These are phyloP conservation scores for Dysdera silvatica DNA, from an alignment of 1,140 invertebrate species.

Conservation along the genomic window DNA sequence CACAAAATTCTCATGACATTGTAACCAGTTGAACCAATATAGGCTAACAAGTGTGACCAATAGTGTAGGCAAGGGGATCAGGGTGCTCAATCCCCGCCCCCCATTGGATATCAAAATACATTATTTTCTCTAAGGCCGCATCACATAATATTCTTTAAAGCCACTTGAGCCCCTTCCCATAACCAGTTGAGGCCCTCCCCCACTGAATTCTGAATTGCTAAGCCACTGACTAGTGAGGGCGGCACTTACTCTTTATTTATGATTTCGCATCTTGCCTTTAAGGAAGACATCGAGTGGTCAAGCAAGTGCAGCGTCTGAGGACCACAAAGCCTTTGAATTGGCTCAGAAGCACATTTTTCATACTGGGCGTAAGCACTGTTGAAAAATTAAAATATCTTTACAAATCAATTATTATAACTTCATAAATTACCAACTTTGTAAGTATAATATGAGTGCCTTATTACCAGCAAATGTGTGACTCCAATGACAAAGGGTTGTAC, in stretches of 20 bases:
- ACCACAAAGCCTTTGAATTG: conserved; percentile 18
- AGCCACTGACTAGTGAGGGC: too few relatives aligned
- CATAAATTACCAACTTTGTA: background rate
- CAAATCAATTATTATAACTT: background rate
- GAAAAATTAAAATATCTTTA: background rate
- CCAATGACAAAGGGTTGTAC: conserved; percentile 28
- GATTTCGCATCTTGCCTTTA: conserved; percentile 13
- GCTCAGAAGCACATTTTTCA: conserved; percentile 24
- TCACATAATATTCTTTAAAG: background rate
- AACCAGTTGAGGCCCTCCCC: background rate
- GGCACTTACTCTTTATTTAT: conserved; percentile 11
- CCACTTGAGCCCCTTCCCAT: background rate
- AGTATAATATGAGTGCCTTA: background rate
- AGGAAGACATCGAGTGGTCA: conserved; percentile 23
- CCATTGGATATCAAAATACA: too few relatives aligned
- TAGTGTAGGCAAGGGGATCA: too few relatives aligned
- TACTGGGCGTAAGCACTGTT: conserved; percentile 23
- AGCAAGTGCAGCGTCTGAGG: conserved; percentile 20
- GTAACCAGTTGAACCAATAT: too few relatives aligned
- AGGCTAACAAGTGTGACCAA: too few relatives aligned
- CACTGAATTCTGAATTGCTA: background rate
- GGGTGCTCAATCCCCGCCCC: too few relatives aligned
- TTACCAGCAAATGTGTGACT: conserved; percentile 36
- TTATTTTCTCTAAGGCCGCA: background rate
- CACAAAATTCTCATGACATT: too few relatives aligned